Percentiles rank a stretch among this genome's conserved stretches.
Evolutionary conservation across 2,888 invertebrate species (phyloP).

Genomic region (Linnaemya tessellans): DNA sequence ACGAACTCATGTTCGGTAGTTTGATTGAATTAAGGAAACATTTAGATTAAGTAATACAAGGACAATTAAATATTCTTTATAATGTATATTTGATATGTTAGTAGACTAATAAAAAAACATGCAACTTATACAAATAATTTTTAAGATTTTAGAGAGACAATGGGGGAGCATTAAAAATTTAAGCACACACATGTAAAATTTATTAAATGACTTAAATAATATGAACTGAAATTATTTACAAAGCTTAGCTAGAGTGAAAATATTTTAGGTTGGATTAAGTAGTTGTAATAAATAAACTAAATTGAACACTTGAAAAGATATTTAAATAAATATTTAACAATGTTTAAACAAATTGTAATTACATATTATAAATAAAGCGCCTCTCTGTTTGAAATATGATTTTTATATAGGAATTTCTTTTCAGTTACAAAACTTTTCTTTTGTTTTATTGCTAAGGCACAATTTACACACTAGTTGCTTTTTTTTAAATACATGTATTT

Average conservation of each 20-base stretch:
- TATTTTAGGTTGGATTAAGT: constrained; percentile 49
- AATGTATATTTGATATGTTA: constrained; percentile 42
- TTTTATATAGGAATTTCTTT: constrained; percentile 47
- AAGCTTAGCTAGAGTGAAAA: constrained; percentile 12
- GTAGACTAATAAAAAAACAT: constrained; percentile 38
- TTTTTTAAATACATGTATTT: background rate
- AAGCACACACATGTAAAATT: constrained; percentile 57
- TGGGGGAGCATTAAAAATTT: background rate
- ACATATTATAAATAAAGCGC: constrained; percentile 48
- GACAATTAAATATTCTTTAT: background rate
- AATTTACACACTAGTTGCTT: constrained; percentile 40
- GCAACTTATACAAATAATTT: constrained; percentile 22
- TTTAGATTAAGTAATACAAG: constrained; percentile 20
- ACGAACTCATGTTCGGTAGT: background rate
- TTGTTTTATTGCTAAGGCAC: constrained; percentile 56
- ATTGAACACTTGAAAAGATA: constrained; percentile 52
- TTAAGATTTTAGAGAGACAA: background rate
- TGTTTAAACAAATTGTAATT: constrained; percentile 6
- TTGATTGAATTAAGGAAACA: constrained; percentile 34
- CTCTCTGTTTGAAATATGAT: constrained; percentile 11
- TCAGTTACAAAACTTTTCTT: constrained; percentile 32
- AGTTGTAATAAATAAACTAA: constrained; percentile 59
- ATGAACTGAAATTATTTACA: constrained; percentile 21
- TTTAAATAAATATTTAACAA: constrained; percentile 8
- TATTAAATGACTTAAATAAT: constrained; percentile 39